Conservation (phyloP, 2,113 vertebrate genomes). For the Takifugu flavidus region DNA sequence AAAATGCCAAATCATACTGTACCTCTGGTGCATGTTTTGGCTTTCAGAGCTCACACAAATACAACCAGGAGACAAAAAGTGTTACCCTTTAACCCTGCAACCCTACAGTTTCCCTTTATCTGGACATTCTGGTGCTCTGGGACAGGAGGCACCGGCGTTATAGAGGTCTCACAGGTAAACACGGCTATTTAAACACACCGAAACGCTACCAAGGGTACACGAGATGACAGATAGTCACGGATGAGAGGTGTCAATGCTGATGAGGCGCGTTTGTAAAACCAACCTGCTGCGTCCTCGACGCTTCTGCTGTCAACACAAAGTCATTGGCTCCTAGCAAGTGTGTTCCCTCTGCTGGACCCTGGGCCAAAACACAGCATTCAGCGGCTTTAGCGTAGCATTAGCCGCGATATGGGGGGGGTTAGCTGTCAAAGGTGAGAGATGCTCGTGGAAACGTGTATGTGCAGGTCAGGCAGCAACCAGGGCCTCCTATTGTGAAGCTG, state of each 20-base stretch:
- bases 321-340: constrained; percentile 46
- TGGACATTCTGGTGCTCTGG: constrained; percentile 6
- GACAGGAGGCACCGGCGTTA: constrained; percentile 18
- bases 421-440: neutral
- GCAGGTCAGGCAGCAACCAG: no score
- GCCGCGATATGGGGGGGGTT: neutral
- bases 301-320: constrained; percentile 66
- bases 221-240: constrained; percentile 48
- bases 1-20: constrained; percentile 9
- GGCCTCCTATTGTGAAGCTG: no score
- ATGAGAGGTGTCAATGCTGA: constrained; percentile 54
- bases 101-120: constrained; percentile 6
- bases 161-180: constrained; percentile 43
- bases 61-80: constrained; percentile 1
- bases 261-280: constrained; percentile 34
- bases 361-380: constrained; percentile 25
- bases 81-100: neutral
- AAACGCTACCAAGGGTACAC: constrained; percentile 35
- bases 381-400: constrained; percentile 6
- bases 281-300: constrained; percentile 44
- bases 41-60: constrained; percentile 16
- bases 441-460: neutral
- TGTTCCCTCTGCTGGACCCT: no score
- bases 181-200: constrained; percentile 57
- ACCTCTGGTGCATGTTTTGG: constrained; percentile 69